Base-by-base conservation (phyloP, 2,888 invertebrate genomes). In the Gnatocerus cornutus region DNA sequence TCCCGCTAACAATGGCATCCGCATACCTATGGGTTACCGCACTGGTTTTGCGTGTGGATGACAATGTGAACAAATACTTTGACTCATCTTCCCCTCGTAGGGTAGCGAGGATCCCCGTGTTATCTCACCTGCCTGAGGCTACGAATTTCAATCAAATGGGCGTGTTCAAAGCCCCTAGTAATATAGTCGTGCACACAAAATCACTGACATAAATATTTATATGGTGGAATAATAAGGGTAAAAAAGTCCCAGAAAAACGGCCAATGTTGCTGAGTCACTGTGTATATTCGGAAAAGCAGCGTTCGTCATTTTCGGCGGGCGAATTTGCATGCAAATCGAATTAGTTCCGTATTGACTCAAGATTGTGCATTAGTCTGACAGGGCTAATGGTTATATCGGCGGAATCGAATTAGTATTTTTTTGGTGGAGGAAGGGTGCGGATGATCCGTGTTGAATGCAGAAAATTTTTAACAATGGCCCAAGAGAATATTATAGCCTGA, bases 261-360 rank as follows among this genome's bases (percentile, higher is more conserved):
- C n/a, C n/a, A n/a, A n/a, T n/a, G n/a, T n/a, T 37, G 37, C 9
- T 4, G 21, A 21, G 21, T 21, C 33, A 33, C 33, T n/a, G 33
- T 33, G 33, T 33, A 21, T 21, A 21, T 21, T 21, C 21, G 21
- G 2, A 21, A 6, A 12, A 10, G 1, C n/a, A n/a, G 69, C 55
- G 43, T 27, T 61, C 53, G 65, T 69, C 69, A 65, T 69, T 46
- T 55, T 56, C 61, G 68, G 48, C 69, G 71, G 73, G 67, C 72
- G 79, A 80, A 83, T 83, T 83, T 83, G 78, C 83, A 83, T 83
- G 76, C 79, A 83, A 83, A 83, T 82, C 82, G 82, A 82, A 83
- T 83, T 82, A 82, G 78, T 81, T 82, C 80, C 77, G 78, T 81
- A 81, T 81, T 81, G 81, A 80, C 79, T 81, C 77, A 76, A 77